Conservation (phyloP, 1,140 invertebrate species). For the Nylanderia fulva region DNA sequence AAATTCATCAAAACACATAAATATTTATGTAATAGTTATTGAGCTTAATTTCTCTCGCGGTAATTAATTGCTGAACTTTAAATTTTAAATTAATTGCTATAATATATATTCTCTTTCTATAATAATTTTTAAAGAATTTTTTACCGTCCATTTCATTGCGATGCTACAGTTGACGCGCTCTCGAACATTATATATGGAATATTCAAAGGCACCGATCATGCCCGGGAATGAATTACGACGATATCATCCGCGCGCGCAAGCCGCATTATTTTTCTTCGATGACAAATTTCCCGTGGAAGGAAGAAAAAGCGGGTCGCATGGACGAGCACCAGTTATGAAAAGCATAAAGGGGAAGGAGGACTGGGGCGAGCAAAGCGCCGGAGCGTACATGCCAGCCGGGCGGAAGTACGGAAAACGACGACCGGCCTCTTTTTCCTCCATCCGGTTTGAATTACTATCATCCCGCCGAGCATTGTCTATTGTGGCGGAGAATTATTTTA, state of each 20-base stretch:
- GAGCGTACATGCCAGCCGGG: conserved; percentile 54
- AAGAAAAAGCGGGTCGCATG: conserved; percentile 19
- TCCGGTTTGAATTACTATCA: conserved; percentile 84
- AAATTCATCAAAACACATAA: not conserved
- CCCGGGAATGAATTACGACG: conserved; percentile 51
- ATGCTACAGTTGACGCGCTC: not conserved
- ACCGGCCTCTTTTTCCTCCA: conserved; percentile 73
- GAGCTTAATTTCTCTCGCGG: not conserved
- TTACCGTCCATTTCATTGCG: not conserved
- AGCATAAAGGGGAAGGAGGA: conserved; percentile 5
- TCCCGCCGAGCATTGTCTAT: conserved; percentile 82
- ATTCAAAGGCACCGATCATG: not conserved
- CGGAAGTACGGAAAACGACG: conserved; percentile 81
- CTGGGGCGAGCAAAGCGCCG: conserved; percentile 43
- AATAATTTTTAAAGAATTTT: not conserved
- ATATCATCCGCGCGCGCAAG: not conserved
- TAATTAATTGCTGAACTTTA: not conserved
- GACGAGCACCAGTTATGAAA: conserved; percentile 25
- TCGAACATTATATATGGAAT: not conserved
- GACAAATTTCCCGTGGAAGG: conserved; percentile 69
- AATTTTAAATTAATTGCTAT: too few species aligned
- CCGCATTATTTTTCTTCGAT: conserved; percentile 71
- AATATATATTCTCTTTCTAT: not conserved
- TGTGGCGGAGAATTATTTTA: conserved; percentile 85
- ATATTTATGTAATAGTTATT: not conserved